Percentiles rank a stretch among this genome's conserved stretches.
phyloP scores from a whole-genome alignment of 2,797 vertebrate genomes.

The Limosa lapponica region DNA sequence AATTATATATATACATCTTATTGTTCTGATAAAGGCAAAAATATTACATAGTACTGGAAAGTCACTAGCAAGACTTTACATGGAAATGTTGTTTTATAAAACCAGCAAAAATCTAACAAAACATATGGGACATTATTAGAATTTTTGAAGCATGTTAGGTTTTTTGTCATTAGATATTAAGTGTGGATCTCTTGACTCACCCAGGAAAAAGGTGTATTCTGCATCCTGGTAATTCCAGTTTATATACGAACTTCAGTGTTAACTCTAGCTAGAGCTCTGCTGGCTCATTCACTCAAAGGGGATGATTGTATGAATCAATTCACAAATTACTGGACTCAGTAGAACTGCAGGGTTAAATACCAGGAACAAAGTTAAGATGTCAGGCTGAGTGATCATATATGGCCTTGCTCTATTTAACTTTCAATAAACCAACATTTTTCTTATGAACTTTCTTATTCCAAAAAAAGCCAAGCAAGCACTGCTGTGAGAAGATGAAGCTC shows the following conservation, averaged over 20 bases:
- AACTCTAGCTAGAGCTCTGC: background rate
- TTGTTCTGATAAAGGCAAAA: background rate
- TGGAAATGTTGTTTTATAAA: background rate
- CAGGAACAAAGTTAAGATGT: background rate
- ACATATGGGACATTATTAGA: background rate
- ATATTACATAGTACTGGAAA: background rate
- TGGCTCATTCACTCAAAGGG: background rate
- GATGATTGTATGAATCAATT: background rate
- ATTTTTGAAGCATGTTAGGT: background rate
- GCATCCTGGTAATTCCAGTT: background rate
- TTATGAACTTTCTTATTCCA: background rate
- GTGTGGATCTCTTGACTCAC: background rate
- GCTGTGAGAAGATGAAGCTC: background rate
- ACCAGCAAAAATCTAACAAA: background rate
- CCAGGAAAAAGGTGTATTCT: background rate
- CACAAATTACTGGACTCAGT: background rate
- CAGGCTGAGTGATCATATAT: background rate
- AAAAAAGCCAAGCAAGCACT: background rate
- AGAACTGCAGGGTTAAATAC: background rate
- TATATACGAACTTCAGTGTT: background rate
- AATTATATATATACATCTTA: background rate
- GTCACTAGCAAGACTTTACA: background rate
- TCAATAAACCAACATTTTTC: background rate
- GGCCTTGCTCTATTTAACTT: background rate
- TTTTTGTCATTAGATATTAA: background rate